phyloP scores from a whole-genome alignment of 2,797 vertebrate genomes.

The Erethizon dorsatum region DNA sequence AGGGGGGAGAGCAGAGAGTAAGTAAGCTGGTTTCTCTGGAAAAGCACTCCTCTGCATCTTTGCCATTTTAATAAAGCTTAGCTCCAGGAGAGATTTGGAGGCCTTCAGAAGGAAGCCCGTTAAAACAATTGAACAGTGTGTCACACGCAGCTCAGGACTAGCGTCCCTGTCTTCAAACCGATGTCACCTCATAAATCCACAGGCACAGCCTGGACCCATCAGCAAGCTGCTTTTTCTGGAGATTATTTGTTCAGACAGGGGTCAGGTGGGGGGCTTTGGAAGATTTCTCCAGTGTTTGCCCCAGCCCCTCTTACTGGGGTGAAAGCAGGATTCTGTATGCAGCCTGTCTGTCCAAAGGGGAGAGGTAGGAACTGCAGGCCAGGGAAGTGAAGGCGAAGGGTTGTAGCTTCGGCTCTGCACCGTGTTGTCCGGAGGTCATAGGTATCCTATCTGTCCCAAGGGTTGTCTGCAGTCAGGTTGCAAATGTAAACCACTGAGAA shows the following conservation, averaged over 20 bases:
- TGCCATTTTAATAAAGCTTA: constrained; percentile 87
- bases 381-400: neutral
- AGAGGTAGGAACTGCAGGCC: neutral
- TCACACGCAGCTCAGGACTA: constrained; percentile 77
- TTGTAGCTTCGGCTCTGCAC: neutral
- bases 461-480: neutral
- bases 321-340: neutral
- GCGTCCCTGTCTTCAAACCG: constrained; percentile 69
- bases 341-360: neutral
- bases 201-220: constrained; percentile 77
- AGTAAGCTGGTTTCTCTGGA: constrained; percentile 83
- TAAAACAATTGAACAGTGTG: constrained; percentile 85
- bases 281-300: constrained; percentile 66
- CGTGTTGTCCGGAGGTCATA: neutral
- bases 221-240: constrained; percentile 79
- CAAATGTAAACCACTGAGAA: neutral
- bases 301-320: neutral
- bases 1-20: constrained; percentile 64
- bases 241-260: constrained; percentile 85
- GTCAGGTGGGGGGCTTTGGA: constrained; percentile 76
- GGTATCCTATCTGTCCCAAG: neutral
- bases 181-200: constrained; percentile 85
- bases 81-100: constrained; percentile 80
- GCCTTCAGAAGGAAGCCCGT: constrained; percentile 74
- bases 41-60: constrained; percentile 83